Evolutionary conservation across 2,888 invertebrate genomes (phyloP), one percentile per base, ranked within the genome.

Genomic region (Plemyria rubiginata): DNA sequence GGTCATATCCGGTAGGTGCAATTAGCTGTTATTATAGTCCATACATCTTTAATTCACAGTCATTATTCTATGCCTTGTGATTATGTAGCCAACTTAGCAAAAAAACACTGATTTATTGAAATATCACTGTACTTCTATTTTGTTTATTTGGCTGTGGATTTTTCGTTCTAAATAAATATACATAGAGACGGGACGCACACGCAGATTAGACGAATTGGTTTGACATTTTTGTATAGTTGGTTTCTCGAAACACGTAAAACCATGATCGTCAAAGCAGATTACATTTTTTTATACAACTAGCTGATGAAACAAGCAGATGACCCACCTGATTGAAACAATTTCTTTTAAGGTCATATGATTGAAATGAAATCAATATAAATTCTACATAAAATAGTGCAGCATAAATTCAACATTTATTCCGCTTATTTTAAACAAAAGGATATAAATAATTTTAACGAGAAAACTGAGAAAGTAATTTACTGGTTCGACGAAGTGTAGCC

Each of bases 1-100:
- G 69, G 70, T 66, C 68, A 75, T 70, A 76, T 84, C 83, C 84
- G 79, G 75, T 67, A 68, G 79, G 75, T 67, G 67, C 65, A 65
- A 71, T 69, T 63, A 68, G 72, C 58, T 28, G 72, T 75, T 71
- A 66, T 67, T 67, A 61, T 56, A 60, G 65, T 65, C 41, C 64
- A 58, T 65, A 43, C 28, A 46, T 65, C 29, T 62, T 65, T 62
- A 61, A 65, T 60, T 45, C 61, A 64, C 53, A 67, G 61, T 62
- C 22, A 66, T 63, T 61, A 63, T 58, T 36, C 45, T 41, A 50
- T 22, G 43, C 43, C 52, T 54, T 66, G 62, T 62, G 15, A 54
- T 66, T 62, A 65, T 52, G 36, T 15, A 32, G 50, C 11, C 36
- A 11, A 3, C 22, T 16, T 11, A 22, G 46, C 41, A 60, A 60